Conservation (phyloP, 1,140 invertebrate genomes). For the Scaptomyza graminum region DNA sequence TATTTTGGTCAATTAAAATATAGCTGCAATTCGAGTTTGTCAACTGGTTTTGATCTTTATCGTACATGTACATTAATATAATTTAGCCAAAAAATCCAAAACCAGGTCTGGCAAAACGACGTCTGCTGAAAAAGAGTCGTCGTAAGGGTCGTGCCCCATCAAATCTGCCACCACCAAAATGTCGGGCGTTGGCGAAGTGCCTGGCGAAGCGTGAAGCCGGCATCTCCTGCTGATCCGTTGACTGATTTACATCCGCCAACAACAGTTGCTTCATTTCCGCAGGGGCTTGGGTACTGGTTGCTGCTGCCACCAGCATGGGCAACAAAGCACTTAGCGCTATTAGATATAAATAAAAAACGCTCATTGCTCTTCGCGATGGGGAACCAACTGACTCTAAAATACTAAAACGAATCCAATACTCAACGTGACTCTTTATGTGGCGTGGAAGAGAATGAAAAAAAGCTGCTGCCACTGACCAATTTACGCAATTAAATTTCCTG, state of each 20-base stretch:
- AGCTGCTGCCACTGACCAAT: constrained; percentile 63
- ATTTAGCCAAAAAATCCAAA: constrained; percentile 61
- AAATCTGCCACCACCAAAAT: constrained; percentile 33
- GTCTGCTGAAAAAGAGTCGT: neutral
- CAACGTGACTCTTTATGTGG: constrained; percentile 60
- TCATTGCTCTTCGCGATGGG: constrained; percentile 50
- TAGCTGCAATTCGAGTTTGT: constrained; percentile 30
- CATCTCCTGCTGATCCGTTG: constrained; percentile 54
- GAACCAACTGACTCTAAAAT: constrained; percentile 7
- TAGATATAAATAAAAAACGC: constrained; percentile 58
- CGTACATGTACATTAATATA: constrained; percentile 39
- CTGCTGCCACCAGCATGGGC: constrained; percentile 37
- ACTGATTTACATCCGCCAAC: constrained; percentile 76
- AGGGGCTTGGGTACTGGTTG: neutral
- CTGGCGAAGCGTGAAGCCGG: constrained; percentile 62
- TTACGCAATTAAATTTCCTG: constrained; percentile 75
- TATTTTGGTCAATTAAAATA: constrained; percentile 9
- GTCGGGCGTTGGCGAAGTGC: constrained; percentile 45
- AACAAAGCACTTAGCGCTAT: constrained; percentile 70
- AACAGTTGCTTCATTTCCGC: constrained; percentile 73
- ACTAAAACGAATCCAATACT: constrained; percentile 20
- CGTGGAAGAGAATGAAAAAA: neutral
- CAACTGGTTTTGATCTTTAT: constrained; percentile 51
- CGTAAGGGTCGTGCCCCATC: constrained; percentile 24
- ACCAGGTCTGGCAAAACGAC: constrained; percentile 19